Conservation (phyloP, 2,113 vertebrate species). For the Apteryx mantelli region DNA sequence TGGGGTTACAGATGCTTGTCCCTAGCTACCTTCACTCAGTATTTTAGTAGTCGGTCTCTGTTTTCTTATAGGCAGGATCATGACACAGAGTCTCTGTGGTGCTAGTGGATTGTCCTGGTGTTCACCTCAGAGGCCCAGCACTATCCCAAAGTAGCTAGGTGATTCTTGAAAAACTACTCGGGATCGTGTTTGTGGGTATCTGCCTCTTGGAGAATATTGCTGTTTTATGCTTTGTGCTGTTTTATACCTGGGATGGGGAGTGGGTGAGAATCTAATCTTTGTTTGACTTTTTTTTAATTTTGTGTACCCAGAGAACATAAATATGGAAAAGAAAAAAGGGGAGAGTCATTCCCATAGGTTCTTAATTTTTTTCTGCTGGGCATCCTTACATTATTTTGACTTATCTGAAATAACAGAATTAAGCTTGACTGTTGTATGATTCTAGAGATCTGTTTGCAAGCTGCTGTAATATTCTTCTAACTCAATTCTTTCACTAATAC, state of each 20-base stretch:
- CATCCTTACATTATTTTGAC: background rate
- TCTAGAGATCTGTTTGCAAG: background rate
- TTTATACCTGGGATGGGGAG: background rate
- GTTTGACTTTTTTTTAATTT: background rate
- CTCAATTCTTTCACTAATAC: background rate
- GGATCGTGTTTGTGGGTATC: background rate
- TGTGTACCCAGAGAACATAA: background rate
- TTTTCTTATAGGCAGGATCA: background rate
- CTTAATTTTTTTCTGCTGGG: background rate
- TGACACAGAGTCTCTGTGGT: background rate
- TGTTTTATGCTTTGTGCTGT: background rate
- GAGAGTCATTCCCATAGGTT: background rate
- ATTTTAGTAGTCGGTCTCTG: background rate
- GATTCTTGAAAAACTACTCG: background rate
- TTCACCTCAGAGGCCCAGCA: background rate
- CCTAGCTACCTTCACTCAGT: background rate
- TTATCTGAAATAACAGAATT: background rate
- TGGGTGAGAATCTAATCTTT: background rate
- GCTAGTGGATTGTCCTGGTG: background rate
- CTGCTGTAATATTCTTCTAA: background rate
- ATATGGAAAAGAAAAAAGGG: background rate
- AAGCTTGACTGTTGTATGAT: background rate
- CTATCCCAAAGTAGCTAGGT: no score
- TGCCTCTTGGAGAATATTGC: background rate
- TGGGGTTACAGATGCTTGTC: background rate